phyloP scores from a whole-genome alignment of 1,140 invertebrate species.

The Achatina immaculata region DNA sequence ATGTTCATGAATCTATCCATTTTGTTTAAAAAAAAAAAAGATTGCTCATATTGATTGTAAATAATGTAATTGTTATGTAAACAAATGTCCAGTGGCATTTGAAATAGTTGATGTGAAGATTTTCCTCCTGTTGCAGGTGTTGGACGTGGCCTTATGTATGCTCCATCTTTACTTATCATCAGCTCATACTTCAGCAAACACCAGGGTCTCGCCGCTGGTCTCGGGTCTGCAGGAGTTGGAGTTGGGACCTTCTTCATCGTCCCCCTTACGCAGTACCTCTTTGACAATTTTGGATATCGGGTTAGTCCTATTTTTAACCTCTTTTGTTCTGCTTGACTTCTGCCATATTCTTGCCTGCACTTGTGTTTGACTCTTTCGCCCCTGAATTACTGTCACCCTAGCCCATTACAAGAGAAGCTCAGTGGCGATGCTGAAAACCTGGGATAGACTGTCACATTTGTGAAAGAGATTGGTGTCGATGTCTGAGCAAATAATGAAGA shows the following conservation, averaged over 20 bases:
- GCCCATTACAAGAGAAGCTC: no score
- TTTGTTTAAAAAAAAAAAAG: no score
- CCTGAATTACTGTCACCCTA: no score
- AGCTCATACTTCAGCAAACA: slow-evolving; percentile 63
- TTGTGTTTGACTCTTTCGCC: slow-evolving; percentile 36
- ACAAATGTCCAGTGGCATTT: no score
- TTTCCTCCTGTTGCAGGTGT: slow-evolving; percentile 67
- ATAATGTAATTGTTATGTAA: no score
- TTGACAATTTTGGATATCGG: slow-evolving; percentile 45
- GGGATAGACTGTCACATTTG: no score
- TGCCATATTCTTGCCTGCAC: slow-evolving; percentile 33
- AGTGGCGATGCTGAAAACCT: no score
- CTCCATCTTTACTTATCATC: slow-evolving; percentile 65
- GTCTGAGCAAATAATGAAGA: no score
- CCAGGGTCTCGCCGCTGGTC: slow-evolving; percentile 61
- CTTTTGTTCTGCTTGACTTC: slow-evolving; percentile 40
- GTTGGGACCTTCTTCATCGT: slow-evolving; percentile 68
- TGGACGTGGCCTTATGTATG: slow-evolving; percentile 63
- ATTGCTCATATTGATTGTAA: no score
- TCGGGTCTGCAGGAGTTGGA: slow-evolving; percentile 67
- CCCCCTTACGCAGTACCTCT: slow-evolving; percentile 59
- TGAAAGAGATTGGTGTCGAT: no score
- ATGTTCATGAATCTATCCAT: no score
- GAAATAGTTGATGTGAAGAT: no score
- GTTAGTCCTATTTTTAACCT: slow-evolving; percentile 46